Evolutionary conservation across 2,113 vertebrate genomes (phyloP), one percentile per base, ranked within the genome.

Genomic region (Paraplagusia blochii): DNA sequence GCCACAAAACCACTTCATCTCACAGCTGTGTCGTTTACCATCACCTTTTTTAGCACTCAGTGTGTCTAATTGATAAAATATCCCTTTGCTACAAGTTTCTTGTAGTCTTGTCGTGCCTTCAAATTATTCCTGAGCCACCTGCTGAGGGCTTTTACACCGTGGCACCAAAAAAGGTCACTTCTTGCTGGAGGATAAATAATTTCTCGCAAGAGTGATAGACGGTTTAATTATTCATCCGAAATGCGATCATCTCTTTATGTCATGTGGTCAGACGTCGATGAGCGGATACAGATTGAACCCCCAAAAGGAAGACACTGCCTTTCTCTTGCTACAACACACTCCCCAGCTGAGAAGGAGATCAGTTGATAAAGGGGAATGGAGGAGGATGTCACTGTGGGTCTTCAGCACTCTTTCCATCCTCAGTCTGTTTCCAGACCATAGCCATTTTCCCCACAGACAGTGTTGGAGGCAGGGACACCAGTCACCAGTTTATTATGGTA

Each of bases 201-300:
- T 34, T 56, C 12, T 46, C 44, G 11, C 14, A 13, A 12, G 15
- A 56, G 16, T 6, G 12, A 42, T 46, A 33, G 7, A 44, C 44
- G 13, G 13, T 12, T 36, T 14, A 1, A 55, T 66, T 17, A 48
- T 42, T 22, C 6, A 14, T 49, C 17, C 38, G 12, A 44, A 44
- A 44, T 17, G 15, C 51, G 47, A 12, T 33, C 4, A 18, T 13
- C 29, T 44, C 36, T 1, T 36, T 38, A 22, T 55, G 46, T 19
- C n/a, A 7, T 58, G 18, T 54, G 42, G 15, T 19, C 14, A 40
- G 43, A 61, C 4, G 1, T 11, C 18, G 29, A 43, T 52, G 39
- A 29, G 44, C 78, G 80, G 83, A 83, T 74, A 68, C 47, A 64
- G 66, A 69, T 77, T 75, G 77, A 77, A n/a, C 22, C 22, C 68